These are phyloP conservation scores for Cotesia glomerata DNA, from an alignment of 1,140 invertebrate genomes.

Conservation along the genomic window DNA sequence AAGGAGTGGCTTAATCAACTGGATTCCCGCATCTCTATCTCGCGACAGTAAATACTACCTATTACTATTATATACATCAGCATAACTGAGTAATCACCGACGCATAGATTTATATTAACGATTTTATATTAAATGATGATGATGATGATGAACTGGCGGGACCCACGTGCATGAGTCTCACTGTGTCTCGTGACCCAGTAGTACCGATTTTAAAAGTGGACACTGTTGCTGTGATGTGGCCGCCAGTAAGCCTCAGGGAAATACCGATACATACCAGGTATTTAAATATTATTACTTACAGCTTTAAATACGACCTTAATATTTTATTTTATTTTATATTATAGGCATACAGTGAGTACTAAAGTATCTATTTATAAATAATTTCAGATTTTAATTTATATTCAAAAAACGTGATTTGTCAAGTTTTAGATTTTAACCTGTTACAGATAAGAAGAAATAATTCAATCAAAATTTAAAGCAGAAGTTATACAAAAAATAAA, in stretches of 20 bases:
- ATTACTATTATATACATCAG: background rate
- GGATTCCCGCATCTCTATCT: background rate
- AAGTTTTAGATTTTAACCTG: too few relatives aligned
- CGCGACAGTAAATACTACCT: background rate
- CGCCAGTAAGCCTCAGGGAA: background rate
- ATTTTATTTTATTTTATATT: too few relatives aligned
- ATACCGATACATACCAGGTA: background rate
- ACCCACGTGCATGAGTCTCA: background rate
- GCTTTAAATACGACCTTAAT: too few relatives aligned
- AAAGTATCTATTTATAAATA: too few relatives aligned
- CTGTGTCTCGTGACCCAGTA: conserved; percentile 30
- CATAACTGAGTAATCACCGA: too few relatives aligned
- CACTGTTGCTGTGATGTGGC: background rate
- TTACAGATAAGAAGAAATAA: background rate
- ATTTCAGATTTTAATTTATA: too few relatives aligned
- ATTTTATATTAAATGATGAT: background rate
- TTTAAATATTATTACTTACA: background rate
- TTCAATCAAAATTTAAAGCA: background rate
- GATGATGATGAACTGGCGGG: too few relatives aligned
- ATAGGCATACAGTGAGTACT: too few relatives aligned
- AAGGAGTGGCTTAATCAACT: conserved; percentile 4
- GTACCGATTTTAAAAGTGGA: conserved; percentile 26
- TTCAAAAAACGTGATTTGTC: too few relatives aligned
- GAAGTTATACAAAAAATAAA: conserved; percentile 4
- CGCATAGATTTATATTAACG: background rate